phyloP scores from a whole-genome alignment of 1,140 invertebrate species.

The Bombus vancouverensis region DNA sequence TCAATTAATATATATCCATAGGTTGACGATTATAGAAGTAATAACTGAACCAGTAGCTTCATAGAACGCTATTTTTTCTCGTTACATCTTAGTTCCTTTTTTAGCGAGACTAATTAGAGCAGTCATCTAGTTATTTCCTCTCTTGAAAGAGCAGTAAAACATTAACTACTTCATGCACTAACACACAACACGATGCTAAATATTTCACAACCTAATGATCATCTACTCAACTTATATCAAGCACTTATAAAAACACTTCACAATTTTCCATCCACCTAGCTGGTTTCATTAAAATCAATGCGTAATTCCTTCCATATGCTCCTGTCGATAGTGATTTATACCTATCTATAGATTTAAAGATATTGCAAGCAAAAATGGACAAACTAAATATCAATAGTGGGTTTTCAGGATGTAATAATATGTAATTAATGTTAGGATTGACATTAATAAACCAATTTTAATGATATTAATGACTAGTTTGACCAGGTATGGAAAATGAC shows the following conservation, averaged over 20 bases:
- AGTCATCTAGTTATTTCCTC: slow-evolving; percentile 1
- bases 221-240: neutral
- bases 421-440: no score
- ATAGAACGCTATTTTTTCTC: neutral
- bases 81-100: neutral
- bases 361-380: no score
- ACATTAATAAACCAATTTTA: no score
- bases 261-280: neutral
- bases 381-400: no score
- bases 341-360: no score
- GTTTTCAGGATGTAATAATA: no score
- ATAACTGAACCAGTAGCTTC: neutral
- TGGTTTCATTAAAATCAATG: no score
- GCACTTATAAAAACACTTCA: neutral
- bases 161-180: neutral
- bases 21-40: neutral
- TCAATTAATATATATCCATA: neutral
- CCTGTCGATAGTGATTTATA: no score
- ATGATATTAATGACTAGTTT: no score
- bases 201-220: neutral
- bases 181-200: neutral
- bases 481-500: no score
- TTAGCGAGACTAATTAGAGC: slow-evolving; percentile 6
- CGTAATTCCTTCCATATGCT: no score
- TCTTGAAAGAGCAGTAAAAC: neutral